Percentiles rank a stretch among this genome's conserved stretches.
Evolutionary conservation across 2,797 vertebrate species (phyloP).

Genomic region (Oreochromis grahami): DNA sequence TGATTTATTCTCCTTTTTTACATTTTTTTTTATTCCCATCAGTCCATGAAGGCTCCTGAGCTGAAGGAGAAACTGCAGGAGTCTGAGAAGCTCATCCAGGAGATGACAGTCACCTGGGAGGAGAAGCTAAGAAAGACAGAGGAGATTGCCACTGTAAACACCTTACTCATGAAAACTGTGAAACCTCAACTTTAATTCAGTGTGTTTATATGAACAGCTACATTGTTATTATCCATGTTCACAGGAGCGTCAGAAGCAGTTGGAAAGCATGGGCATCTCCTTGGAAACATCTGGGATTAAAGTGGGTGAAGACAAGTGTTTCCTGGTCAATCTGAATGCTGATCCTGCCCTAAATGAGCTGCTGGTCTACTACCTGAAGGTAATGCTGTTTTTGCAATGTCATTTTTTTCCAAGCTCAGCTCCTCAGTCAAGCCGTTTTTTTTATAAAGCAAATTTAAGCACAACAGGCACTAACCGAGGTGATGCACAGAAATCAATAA

Average conservation of each 20-base stretch:
- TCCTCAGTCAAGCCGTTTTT: neutral
- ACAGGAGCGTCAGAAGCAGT: slow-evolving; percentile 93
- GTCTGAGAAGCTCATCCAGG: slow-evolving; percentile 96
- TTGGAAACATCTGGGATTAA: slow-evolving; percentile 97
- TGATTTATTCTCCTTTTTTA: neutral
- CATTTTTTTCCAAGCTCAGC: neutral
- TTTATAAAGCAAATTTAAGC: neutral
- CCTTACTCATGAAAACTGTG: neutral
- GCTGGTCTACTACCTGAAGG: slow-evolving; percentile 98
- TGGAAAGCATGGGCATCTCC: slow-evolving; percentile 99
- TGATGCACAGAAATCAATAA: neutral
- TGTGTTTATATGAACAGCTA: neutral
- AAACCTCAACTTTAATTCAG: neutral
- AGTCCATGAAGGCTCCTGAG: slow-evolving; percentile 98
- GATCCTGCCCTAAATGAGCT: slow-evolving; percentile 97
- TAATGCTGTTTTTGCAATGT: slow-evolving; percentile 44
- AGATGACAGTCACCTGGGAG: slow-evolving; percentile 97
- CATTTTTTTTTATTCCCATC: neutral
- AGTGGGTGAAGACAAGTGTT: slow-evolving; percentile 97
- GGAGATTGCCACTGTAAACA: slow-evolving; percentile 92
- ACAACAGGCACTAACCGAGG: neutral
- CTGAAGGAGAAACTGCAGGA: slow-evolving; percentile 96
- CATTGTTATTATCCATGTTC: slow-evolving; percentile 25
- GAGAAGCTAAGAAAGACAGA: slow-evolving; percentile 97
- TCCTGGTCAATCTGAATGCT: slow-evolving; percentile 96